Conservation (phyloP, 2,797 vertebrate species). For the Eidolon dupreanum region DNA sequence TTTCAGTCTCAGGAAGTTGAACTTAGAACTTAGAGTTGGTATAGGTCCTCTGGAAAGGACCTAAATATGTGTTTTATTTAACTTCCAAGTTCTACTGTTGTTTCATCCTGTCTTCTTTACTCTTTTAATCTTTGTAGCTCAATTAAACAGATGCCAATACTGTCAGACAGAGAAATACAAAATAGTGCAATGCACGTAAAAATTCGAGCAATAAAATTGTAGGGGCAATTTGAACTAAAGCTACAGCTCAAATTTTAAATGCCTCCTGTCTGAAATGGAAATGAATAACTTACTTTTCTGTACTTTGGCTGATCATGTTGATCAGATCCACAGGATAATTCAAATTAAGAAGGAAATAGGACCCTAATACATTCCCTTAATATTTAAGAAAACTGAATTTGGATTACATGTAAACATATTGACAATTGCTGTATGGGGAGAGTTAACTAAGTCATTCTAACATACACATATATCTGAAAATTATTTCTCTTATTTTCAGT, state of each 20-base stretch:
- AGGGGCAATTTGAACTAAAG: conserved; percentile 14
- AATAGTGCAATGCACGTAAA: background rate
- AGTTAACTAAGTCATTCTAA: conserved; percentile 10
- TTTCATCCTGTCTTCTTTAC: conserved; percentile 3
- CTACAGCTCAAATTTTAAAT: conserved; percentile 30
- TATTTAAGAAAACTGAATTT: conserved; percentile 30
- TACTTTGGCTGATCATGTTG: background rate
- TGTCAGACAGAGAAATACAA: background rate
- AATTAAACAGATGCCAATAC: conserved; percentile 26
- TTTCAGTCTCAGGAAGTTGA: background rate
- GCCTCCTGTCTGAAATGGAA: background rate
- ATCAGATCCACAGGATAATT: background rate
- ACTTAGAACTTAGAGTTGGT: background rate
- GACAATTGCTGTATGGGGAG: background rate
- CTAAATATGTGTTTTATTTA: conserved; percentile 42
- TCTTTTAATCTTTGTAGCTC: conserved; percentile 8
- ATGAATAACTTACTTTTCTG: conserved; percentile 22
- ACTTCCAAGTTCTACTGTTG: background rate
- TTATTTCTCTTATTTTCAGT: conserved; percentile 1
- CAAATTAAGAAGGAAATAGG: conserved; percentile 17
- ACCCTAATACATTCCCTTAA: background rate
- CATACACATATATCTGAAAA: background rate
- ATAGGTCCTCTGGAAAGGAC: background rate
- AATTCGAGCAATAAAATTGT: background rate
- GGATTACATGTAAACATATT: background rate